These are phyloP conservation scores for Alosa sapidissima DNA, from an alignment of 2,797 vertebrate species.

Conservation along the genomic window DNA sequence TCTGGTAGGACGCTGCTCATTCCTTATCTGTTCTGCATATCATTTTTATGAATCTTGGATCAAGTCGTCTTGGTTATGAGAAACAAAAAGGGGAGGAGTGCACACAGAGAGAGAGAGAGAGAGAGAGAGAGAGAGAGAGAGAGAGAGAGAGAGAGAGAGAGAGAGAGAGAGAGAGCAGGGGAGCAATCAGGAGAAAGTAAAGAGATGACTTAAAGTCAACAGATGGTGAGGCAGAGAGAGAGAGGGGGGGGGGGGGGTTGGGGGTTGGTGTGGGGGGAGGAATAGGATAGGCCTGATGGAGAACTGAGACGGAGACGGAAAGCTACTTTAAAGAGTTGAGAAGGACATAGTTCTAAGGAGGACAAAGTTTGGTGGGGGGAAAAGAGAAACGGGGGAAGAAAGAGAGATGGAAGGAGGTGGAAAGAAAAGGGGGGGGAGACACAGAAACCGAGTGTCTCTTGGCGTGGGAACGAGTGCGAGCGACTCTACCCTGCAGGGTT, in stretches of 20 bases:
- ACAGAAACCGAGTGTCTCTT: neutral
- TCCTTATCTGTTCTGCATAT: neutral
- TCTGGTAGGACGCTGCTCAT: neutral
- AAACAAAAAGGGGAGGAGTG: neutral
- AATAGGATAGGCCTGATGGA: constrained; percentile 12
- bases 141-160: neutral
- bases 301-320: neutral
- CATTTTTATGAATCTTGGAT: neutral
- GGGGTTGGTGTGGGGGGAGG: neutral
- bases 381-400: constrained; percentile 20
- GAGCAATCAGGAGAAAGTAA: constrained; percentile 59
- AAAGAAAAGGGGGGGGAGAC: neutral
- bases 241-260: neutral
- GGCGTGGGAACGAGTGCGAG: neutral
- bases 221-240: constrained; percentile 58
- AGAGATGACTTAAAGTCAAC: constrained; percentile 64
- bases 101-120: constrained; percentile 34
- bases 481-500: neutral
- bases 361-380: constrained; percentile 40
- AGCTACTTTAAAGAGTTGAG: constrained; percentile 28
- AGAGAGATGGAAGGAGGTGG: neutral
- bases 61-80: neutral
- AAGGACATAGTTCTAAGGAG: constrained; percentile 40
- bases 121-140: constrained; percentile 18
- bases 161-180: constrained; percentile 29